These are phyloP conservation scores for Drosophila melanosoma DNA, from an alignment of 2,888 invertebrate species.

Conservation along the genomic window DNA sequence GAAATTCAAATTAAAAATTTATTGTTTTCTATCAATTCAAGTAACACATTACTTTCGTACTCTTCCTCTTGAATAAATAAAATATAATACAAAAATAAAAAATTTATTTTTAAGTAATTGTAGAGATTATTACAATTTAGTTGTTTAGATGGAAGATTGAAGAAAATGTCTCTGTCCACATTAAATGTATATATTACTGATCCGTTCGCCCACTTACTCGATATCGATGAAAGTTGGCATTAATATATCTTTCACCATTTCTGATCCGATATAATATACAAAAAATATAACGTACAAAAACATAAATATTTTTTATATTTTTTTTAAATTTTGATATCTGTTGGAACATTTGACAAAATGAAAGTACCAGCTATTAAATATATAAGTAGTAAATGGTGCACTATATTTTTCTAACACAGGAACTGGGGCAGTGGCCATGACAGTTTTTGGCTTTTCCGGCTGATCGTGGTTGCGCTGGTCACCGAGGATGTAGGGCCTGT, in stretches of 20 bases:
- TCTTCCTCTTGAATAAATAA: not conserved
- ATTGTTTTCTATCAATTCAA: not conserved
- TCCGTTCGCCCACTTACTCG: no score
- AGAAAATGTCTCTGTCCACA: no score
- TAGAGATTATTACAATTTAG: not conserved
- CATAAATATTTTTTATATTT: not conserved
- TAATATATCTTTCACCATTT: not conserved
- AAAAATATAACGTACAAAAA: not conserved
- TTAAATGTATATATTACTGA: no score
- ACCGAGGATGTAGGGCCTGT: not conserved
- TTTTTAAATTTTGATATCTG: no score
- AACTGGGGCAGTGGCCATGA: not conserved
- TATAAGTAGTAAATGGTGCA: not conserved
- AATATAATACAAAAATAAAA: not conserved
- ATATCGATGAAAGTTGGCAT: no score
- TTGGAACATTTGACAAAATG: not conserved
- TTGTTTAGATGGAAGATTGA: no score
- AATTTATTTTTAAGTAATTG: not conserved
- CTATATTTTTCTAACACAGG: not conserved
- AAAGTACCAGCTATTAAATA: not conserved
- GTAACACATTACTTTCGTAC: not conserved
- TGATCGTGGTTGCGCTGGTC: not conserved
- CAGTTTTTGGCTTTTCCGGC: not conserved
- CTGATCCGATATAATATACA: not conserved
- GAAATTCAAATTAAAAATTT: not conserved